Conservation (phyloP, 2,113 vertebrate species). For the Mola mola region DNA sequence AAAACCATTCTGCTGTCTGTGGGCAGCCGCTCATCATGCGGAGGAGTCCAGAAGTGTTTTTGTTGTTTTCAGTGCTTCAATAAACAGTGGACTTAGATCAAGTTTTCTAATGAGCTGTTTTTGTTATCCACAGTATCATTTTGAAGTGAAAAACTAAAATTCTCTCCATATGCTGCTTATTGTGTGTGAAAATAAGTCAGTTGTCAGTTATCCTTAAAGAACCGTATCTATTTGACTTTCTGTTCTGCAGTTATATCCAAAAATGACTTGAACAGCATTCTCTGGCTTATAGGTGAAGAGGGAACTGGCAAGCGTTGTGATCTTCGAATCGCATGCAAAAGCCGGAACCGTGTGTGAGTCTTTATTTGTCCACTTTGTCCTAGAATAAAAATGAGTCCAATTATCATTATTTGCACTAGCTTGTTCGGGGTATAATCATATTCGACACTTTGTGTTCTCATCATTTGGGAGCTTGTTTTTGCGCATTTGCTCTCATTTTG, state of each 20-base stretch:
- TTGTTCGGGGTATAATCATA: no score
- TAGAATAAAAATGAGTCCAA: no score
- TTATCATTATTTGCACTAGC: no score
- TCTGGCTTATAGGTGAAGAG: constrained; percentile 87
- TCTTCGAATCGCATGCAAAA: constrained; percentile 98
- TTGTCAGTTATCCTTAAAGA: no score
- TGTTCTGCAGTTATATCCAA: constrained; percentile 8
- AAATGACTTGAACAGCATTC: neutral
- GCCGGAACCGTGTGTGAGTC: constrained; percentile 97
- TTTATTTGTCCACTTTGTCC: neutral
- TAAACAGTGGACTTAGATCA: neutral
- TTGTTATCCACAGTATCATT: no score
- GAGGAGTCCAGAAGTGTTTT: neutral
- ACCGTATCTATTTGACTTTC: no score
- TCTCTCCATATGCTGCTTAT: no score
- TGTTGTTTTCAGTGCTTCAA: neutral
- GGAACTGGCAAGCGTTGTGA: constrained; percentile 93
- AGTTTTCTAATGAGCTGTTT: neutral
- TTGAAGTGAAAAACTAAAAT: no score
- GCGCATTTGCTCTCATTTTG: no score
- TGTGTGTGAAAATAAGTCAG: no score
- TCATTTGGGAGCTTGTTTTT: no score
- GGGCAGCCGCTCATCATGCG: neutral
- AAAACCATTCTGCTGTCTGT: neutral
- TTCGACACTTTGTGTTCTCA: no score